A percentile compares a stretch with the other conserved stretches of the same genome.
Conservation (phyloP, 2,797 vertebrate genomes). For the Manis javanica region DNA sequence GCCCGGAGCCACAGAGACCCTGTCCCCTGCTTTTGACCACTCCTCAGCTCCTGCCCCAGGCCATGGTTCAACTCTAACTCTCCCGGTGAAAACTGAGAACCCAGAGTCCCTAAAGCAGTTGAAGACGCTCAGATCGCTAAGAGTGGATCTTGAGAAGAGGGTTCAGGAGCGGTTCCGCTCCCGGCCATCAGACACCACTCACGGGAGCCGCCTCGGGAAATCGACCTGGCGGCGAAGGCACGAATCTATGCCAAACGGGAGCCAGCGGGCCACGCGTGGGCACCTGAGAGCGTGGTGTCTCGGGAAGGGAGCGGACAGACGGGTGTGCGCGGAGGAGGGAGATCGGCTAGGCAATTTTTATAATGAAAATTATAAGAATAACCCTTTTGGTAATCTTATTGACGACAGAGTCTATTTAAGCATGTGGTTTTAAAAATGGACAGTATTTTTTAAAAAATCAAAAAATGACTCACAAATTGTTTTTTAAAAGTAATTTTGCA, state of each 20-base stretch:
- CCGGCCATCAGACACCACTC: constrained; percentile 47
- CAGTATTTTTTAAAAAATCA: constrained; percentile 69
- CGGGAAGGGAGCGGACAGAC: not conserved
- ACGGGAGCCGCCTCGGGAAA: rapidly evolving
- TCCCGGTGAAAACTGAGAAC: constrained; percentile 72
- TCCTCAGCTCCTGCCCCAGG: constrained; percentile 36
- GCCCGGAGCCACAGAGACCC: constrained; percentile 71
- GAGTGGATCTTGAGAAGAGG: not conserved
- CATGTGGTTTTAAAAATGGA: constrained; percentile 76
- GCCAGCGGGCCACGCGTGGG: not conserved
- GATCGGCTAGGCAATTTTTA: constrained; percentile 16
- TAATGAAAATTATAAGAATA: not conserved
- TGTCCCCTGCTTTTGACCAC: constrained; percentile 18
- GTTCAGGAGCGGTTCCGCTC: not conserved
- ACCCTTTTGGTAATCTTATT: constrained; percentile 70
- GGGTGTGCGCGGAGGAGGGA: not conserved
- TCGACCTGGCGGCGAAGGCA: constrained; percentile 28
- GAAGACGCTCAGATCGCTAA: constrained; percentile 36
- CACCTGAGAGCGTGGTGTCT: not conserved
- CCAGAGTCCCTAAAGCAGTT: constrained; percentile 47
- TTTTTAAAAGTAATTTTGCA: constrained; percentile 79
- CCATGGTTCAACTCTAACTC: constrained; percentile 65
- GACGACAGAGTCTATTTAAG: constrained; percentile 74
- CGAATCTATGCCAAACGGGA: not conserved
- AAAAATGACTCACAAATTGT: constrained; percentile 67